phyloP scores from a whole-genome alignment of 2,797 vertebrate genomes.

The Labroides dimidiatus region DNA sequence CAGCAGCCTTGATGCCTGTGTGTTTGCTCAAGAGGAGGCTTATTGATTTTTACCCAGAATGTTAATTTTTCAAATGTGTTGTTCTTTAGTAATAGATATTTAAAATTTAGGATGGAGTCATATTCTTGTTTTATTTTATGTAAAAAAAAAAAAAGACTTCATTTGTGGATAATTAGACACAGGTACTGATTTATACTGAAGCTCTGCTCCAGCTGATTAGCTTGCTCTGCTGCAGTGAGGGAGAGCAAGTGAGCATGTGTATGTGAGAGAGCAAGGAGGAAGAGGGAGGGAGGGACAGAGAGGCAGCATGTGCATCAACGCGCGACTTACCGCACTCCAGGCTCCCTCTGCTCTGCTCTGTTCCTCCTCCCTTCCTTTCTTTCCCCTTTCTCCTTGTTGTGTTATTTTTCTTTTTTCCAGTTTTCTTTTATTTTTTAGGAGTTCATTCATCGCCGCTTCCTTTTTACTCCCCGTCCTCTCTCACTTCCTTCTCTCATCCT shows the following conservation, averaged over 20 bases:
- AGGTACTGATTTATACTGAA: slow-evolving; percentile 68
- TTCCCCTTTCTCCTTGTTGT: slow-evolving; percentile 67
- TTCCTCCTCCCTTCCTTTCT: slow-evolving; percentile 69
- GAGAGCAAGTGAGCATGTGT: slow-evolving; percentile 74
- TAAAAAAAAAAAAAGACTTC: slow-evolving; percentile 14
- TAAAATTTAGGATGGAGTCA: background rate
- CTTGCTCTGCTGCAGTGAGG: slow-evolving; percentile 93
- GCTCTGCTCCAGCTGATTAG: slow-evolving; percentile 93
- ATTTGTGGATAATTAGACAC: slow-evolving; percentile 49
- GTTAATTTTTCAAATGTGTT: slow-evolving; percentile 3
- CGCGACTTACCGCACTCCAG: slow-evolving; percentile 83
- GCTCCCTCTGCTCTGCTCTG: slow-evolving; percentile 62
- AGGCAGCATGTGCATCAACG: slow-evolving; percentile 80
- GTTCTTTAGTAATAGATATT: slow-evolving; percentile 5
- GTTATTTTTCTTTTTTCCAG: slow-evolving; percentile 27
- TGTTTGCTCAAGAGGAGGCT: background rate
- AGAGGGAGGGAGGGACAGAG: slow-evolving; percentile 67
- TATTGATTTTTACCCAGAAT: slow-evolving; percentile 10
- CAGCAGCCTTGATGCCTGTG: background rate
- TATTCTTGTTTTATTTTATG: slow-evolving; percentile 18
- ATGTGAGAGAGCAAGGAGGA: slow-evolving; percentile 73
- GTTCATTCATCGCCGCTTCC: slow-evolving; percentile 38
- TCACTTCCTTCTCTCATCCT: slow-evolving; percentile 77
- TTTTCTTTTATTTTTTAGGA: slow-evolving; percentile 35
- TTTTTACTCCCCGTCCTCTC: slow-evolving; percentile 74